phyloP scores from a whole-genome alignment of 2,888 invertebrate genomes.

The Microplitis manilae region DNA sequence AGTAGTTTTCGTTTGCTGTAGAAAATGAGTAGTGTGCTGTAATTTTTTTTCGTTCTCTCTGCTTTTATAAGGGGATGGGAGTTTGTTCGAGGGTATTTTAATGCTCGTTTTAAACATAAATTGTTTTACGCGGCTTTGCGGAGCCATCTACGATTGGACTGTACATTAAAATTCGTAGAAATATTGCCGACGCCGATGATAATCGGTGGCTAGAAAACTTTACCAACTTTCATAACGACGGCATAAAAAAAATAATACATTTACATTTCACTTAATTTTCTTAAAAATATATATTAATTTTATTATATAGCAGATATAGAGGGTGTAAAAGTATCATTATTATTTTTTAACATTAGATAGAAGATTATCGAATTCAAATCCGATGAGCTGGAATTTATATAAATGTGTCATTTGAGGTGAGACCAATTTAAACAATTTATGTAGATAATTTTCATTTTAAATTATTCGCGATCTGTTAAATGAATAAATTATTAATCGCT shows the following conservation, averaged over 20 bases:
- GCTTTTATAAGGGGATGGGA: conserved; percentile 7
- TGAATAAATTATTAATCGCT: neutral
- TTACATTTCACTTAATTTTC: conserved; percentile 8
- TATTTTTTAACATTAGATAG: neutral
- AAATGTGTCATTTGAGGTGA: neutral
- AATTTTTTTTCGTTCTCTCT: neutral
- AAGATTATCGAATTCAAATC: neutral
- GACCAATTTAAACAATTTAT: neutral
- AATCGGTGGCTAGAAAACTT: conserved; percentile 30
- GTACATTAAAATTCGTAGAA: conserved; percentile 47
- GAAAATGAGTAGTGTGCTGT: neutral
- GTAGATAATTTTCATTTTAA: neutral
- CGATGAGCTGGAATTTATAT: neutral
- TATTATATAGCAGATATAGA: neutral
- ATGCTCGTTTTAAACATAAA: conserved; percentile 51
- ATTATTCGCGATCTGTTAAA: neutral
- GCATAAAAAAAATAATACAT: conserved; percentile 6
- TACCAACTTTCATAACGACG: conserved; percentile 2
- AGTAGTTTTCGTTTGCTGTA: conserved; percentile 28
- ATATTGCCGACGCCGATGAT: conserved; percentile 45
- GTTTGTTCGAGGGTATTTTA: conserved; percentile 37
- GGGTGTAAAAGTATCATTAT: neutral
- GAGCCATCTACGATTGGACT: conserved; percentile 35
- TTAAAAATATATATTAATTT: neutral
- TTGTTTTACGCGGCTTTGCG: conserved; percentile 46